These are phyloP conservation scores for Cheilosia soror DNA, from an alignment of 2,888 invertebrate species.

Conservation along the genomic window DNA sequence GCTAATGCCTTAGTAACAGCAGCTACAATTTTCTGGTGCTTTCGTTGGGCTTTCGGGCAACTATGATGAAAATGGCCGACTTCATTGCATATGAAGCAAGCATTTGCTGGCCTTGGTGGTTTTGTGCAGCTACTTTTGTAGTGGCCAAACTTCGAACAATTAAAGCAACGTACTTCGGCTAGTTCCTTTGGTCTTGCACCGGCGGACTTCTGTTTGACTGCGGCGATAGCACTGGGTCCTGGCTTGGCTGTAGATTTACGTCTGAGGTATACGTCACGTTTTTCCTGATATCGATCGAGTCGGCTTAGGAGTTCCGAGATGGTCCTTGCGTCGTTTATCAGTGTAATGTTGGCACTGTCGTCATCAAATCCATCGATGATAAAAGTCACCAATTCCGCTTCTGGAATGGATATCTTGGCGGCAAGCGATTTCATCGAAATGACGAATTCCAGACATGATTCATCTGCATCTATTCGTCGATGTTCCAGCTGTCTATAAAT, in stretches of 20 bases:
- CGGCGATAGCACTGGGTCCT: neutral
- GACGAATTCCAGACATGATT: conserved; percentile 35
- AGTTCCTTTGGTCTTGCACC: neutral
- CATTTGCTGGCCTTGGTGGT: conserved; percentile 20
- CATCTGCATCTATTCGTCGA: conserved; percentile 12
- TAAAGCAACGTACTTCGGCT: conserved; percentile 42
- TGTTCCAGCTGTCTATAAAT: conserved; percentile 25
- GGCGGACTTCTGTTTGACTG: conserved; percentile 18
- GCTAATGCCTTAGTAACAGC: conserved; percentile 27
- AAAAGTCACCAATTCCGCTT: conserved; percentile 18
- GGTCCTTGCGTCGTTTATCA: conserved; percentile 28
- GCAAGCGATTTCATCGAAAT: conserved; percentile 37
- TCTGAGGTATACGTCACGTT: neutral
- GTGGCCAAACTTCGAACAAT: conserved; percentile 49
- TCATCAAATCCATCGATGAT: conserved; percentile 44
- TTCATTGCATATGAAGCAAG: conserved; percentile 38
- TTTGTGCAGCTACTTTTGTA: conserved; percentile 41
- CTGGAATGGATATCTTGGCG: conserved; percentile 33
- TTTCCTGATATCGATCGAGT: conserved; percentile 40
- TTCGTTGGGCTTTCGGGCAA: conserved; percentile 33
- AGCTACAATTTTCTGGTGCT: conserved; percentile 39
- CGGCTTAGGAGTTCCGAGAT: conserved; percentile 19
- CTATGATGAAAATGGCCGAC: conserved; percentile 15
- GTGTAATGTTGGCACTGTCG: conserved; percentile 17
- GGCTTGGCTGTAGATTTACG: conserved; percentile 6